Base-by-base conservation (phyloP, 2,113 vertebrate species). In the Natator depressus region DNA sequence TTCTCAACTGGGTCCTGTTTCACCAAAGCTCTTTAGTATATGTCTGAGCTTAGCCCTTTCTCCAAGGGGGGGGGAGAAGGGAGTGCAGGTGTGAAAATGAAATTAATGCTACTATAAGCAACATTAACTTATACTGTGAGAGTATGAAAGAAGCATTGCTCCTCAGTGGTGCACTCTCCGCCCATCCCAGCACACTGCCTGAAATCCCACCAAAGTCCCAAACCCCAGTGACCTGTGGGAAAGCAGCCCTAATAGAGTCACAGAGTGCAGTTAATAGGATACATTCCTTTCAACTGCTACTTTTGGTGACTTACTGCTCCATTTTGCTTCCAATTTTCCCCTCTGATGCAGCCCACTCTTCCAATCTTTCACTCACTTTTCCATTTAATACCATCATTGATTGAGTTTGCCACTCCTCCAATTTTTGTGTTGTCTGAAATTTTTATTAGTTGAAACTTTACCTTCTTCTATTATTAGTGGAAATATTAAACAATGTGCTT, bases 121-220 rank as follows among this genome's bases (percentile, higher is more conserved):
- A 46, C 29, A 69, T 38, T 16, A 81, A 54, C 78, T 46, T 42
- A 42, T 42, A 42, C 0, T 0, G 6, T 35, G 78, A 0, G 0
- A 82, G 29, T 38, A 42, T n/a, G 42, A 91, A 86, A 17, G 42
- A 57, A 59, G 81, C 92, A 72, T 5, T 72, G 19, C n/a, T 51
- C 47, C n/a, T 81, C 69, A 83, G 20, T n/a, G 17, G 65, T 1
- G 1, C 65, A 2, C 22, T 20, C 80, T 80, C 80, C 55, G 88
- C 47, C 20, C 83, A 38, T 20, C 50, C 54, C 82, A 83, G 35
- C 25, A 85, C 80, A 85, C 4, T 62, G 35, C 14, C 76, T 47
- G 42, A 25, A 47, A 78, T 16, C 17, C 19, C 42, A 24, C 29
- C 29, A 84, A 55, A 62, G 84, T 2, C 12, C 10, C 24, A 78